Conservation (phyloP, 2,797 vertebrate genomes). For the Fundulus diaphanus region DNA sequence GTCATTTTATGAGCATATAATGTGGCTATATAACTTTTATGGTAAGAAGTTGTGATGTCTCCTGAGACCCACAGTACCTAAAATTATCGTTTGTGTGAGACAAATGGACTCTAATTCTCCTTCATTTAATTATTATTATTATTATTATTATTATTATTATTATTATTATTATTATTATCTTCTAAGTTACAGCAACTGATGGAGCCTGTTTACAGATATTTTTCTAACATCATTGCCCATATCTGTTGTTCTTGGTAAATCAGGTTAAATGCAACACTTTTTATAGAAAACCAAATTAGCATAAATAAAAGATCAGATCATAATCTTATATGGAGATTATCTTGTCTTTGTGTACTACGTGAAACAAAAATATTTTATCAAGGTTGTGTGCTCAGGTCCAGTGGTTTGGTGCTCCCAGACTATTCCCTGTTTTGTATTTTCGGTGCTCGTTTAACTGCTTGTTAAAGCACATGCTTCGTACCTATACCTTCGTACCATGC, state of each 20-base stretch:
- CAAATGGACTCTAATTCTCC: neutral
- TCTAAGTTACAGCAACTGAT: too few relatives aligned
- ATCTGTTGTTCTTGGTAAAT: neutral
- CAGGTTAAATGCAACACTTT: neutral
- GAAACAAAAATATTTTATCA: neutral
- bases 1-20: too few relatives aligned
- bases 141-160: too few relatives aligned
- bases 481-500: too few relatives aligned
- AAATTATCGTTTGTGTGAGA: neutral
- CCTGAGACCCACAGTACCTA: neutral
- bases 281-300: neutral
- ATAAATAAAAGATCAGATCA: neutral
- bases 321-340: neutral
- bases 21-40: too few relatives aligned
- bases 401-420: too few relatives aligned
- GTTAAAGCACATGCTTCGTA: too few relatives aligned
- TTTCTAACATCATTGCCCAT: neutral
- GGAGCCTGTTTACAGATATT: neutral
- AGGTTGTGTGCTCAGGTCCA: too few relatives aligned
- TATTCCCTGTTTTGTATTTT: too few relatives aligned
- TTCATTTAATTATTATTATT: constrained; percentile 1
- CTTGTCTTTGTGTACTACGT: neutral
- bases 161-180: too few relatives aligned
- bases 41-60: neutral
- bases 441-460: too few relatives aligned